phyloP scores from a whole-genome alignment of 1,140 invertebrate species.

The Uloborus diversus region DNA sequence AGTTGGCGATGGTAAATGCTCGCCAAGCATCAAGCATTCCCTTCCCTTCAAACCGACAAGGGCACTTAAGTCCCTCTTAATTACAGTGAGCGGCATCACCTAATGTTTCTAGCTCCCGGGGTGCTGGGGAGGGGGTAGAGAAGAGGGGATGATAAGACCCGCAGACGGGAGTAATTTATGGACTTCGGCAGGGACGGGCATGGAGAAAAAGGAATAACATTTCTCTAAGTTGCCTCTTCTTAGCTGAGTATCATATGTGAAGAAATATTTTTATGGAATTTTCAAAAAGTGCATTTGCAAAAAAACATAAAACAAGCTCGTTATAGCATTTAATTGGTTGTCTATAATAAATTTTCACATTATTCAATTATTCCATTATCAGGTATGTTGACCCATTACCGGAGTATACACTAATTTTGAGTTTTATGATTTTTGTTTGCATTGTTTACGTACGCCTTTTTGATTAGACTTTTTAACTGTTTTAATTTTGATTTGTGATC shows the following conservation, averaged over 20 bases:
- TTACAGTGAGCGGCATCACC: slow-evolving; percentile 21
- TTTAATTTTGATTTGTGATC: no score
- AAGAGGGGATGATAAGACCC: slow-evolving; percentile 28
- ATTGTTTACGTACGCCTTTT: no score
- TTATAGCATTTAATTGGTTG: no score
- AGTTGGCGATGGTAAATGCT: slow-evolving; percentile 30
- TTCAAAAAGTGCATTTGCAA: no score
- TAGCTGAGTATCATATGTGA: not conserved
- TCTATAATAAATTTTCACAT: no score
- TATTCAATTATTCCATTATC: no score
- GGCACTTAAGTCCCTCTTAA: slow-evolving; percentile 43
- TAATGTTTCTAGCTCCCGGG: slow-evolving; percentile 32
- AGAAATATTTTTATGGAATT: not conserved
- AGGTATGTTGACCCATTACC: no score
- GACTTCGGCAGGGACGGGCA: slow-evolving; percentile 9
- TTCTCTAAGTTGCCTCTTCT: slow-evolving; percentile 9
- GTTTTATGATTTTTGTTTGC: no score
- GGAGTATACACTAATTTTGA: no score
- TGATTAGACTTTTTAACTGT: no score
- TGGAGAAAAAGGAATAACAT: slow-evolving; percentile 22
- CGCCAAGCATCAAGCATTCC: slow-evolving; percentile 39
- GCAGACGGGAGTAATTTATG: slow-evolving; percentile 40
- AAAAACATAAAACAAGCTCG: no score
- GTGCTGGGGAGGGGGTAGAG: not conserved
- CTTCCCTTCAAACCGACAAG: slow-evolving; percentile 37